A percentile compares a stretch with the other conserved stretches of the same genome.
These are phyloP conservation scores for Calcarius lapponicus DNA, from an alignment of 2,797 vertebrate genomes.

Conservation along the genomic window DNA sequence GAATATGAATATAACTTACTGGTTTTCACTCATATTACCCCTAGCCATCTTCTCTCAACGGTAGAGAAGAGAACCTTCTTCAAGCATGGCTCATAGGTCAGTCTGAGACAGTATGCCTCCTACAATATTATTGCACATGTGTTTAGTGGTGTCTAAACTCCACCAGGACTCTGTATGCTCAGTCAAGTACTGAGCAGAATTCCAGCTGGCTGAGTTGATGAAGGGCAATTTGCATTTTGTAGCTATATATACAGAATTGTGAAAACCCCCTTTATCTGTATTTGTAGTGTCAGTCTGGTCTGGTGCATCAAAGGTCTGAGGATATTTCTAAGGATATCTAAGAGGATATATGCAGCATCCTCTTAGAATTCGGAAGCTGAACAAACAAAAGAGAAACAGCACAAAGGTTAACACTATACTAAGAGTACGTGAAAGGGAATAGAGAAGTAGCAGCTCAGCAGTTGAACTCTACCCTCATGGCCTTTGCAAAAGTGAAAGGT, in stretches of 20 bases:
- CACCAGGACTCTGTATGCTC: background rate
- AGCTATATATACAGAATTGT: background rate
- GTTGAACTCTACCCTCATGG: background rate
- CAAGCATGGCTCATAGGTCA: background rate
- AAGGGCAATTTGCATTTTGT: slow-evolving; percentile 28
- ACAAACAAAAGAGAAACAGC: background rate
- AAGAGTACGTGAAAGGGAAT: background rate
- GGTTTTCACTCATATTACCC: background rate
- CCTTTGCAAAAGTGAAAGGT: slow-evolving; percentile 14
- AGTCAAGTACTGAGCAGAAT: background rate
- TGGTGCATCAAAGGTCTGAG: background rate
- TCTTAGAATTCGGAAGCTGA: slow-evolving; percentile 1
- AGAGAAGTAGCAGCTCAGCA: background rate
- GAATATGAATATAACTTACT: background rate
- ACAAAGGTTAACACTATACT: slow-evolving; percentile 9
- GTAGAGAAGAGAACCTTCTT: background rate
- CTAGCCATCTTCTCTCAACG: background rate
- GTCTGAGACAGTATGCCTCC: background rate
- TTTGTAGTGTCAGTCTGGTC: background rate
- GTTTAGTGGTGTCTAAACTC: background rate
- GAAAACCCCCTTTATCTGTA: background rate
- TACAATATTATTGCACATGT: background rate
- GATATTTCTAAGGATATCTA: background rate
- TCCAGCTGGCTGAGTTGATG: slow-evolving; percentile 8
- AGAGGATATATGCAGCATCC: background rate